phyloP scores from a whole-genome alignment of 1,140 invertebrate genomes.

The Coptotermes formosanus region DNA sequence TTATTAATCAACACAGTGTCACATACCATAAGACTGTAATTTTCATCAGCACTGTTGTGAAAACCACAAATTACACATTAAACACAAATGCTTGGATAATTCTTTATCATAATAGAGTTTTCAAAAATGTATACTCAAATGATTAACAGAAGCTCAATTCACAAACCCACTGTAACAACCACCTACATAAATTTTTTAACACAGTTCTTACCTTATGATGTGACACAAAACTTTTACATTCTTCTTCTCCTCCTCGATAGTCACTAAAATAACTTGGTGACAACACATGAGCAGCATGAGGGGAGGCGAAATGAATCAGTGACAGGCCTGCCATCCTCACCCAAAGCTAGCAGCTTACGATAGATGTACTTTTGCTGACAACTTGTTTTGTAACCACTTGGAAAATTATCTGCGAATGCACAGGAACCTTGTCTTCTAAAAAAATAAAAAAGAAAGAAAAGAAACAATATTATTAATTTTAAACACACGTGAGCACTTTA shows the following conservation, averaged over 20 bases:
- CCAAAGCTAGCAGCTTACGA: slow-evolving; percentile 53
- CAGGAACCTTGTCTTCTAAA: not conserved
- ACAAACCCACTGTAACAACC: too few species aligned
- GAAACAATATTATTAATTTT: not conserved
- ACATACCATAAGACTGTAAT: too few species aligned
- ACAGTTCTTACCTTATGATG: too few species aligned
- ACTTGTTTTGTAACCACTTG: slow-evolving; percentile 51
- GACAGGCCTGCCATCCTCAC: slow-evolving; percentile 49
- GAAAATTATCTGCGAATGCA: slow-evolving; percentile 43
- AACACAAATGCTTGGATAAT: too few species aligned
- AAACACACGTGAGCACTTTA: too few species aligned
- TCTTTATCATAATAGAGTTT: too few species aligned
- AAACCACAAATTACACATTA: too few species aligned
- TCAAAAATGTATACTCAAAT: too few species aligned
- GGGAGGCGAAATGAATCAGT: slow-evolving; percentile 58
- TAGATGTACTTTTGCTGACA: slow-evolving; percentile 66
- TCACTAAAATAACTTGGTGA: slow-evolving; percentile 42
- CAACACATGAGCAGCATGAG: slow-evolving; percentile 60
- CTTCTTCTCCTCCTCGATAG: not conserved
- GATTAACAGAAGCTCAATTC: too few species aligned
- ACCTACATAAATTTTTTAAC: too few species aligned
- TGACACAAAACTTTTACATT: not conserved
- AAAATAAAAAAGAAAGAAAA: not conserved
- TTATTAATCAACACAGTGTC: too few species aligned
- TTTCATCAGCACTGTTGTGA: too few species aligned